Conservation (phyloP, 2,797 vertebrate species). For the Sebastes wilsoni region DNA sequence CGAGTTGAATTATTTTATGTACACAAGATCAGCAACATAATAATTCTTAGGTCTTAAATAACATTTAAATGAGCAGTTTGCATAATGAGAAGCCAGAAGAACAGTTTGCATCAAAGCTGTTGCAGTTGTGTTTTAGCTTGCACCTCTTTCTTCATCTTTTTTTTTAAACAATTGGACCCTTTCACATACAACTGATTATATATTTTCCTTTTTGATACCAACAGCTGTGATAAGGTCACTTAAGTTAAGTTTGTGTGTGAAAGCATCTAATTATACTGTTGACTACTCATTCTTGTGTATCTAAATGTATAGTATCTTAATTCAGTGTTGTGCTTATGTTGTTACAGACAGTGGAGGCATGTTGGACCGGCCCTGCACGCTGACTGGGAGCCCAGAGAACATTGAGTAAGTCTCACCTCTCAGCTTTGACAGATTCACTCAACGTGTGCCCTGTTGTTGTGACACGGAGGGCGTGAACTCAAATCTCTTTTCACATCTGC, state of each 20-base stretch:
- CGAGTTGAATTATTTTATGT: not conserved
- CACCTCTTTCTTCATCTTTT: not conserved
- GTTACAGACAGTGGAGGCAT: slow-evolving; percentile 94
- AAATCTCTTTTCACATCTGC: slow-evolving; percentile 26
- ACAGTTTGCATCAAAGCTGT: not conserved
- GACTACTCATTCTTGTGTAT: not conserved
- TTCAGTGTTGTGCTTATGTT: not conserved
- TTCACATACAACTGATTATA: not conserved
- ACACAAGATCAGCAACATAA: not conserved
- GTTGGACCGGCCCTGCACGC: slow-evolving; percentile 95
- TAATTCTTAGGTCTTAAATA: not conserved
- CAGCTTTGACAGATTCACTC: slow-evolving; percentile 23
- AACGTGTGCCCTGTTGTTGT: slow-evolving; percentile 52
- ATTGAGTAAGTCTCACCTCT: slow-evolving; percentile 90
- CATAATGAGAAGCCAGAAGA: not conserved
- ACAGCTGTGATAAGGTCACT: too few species aligned
- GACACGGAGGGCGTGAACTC: slow-evolving; percentile 30
- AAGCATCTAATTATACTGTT: not conserved
- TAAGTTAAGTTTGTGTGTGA: not conserved
- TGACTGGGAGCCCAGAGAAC: slow-evolving; percentile 95
- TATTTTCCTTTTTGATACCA: not conserved
- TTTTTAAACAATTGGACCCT: not conserved
- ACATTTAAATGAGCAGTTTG: not conserved
- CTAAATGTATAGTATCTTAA: not conserved
- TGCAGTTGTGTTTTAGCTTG: not conserved